A percentile compares a stretch with the other conserved stretches of the same genome.
Evolutionary conservation across 2,888 invertebrate species (phyloP).

Genomic region (Lycia hirtaria): DNA sequence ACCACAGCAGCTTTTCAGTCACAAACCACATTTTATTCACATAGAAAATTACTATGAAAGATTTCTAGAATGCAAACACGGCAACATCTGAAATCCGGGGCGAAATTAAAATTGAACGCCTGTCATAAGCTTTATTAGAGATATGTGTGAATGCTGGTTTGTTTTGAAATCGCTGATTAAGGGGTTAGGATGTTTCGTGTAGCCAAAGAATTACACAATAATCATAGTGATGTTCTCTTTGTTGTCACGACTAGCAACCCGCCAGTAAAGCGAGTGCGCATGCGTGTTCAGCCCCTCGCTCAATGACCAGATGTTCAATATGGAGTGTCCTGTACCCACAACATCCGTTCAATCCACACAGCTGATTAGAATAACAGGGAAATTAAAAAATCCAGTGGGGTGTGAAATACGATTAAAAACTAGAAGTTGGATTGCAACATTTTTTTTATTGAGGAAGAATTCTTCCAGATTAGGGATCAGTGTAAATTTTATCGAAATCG

Average conservation of each 20-base stretch:
- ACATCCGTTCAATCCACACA: conserved; percentile 9
- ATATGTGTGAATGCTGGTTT: not conserved
- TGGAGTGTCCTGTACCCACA: conserved; percentile 32
- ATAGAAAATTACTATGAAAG: not conserved
- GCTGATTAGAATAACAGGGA: conserved; percentile 21
- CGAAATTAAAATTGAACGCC: conserved; percentile 10
- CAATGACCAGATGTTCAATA: conserved; percentile 70
- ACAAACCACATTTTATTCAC: conserved; percentile 12
- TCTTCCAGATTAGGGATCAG: too few relatives aligned
- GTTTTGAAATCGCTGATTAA: not conserved
- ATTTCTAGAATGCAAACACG: not conserved
- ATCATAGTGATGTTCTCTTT: conserved; percentile 21
- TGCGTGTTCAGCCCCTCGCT: conserved; percentile 74
- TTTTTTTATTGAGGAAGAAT: too few relatives aligned
- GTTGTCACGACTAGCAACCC: conserved; percentile 53
- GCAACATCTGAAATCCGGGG: not conserved
- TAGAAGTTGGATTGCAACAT: too few relatives aligned
- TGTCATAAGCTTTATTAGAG: conserved; percentile 8
- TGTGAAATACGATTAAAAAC: too few relatives aligned
- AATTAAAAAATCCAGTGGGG: too few relatives aligned
- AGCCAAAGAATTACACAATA: conserved; percentile 23
- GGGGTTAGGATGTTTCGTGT: not conserved
- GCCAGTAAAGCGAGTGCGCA: conserved; percentile 55
- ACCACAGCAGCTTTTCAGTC: conserved; percentile 11
- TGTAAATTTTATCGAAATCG: too few relatives aligned